Percentiles rank a stretch among this genome's conserved stretches.
These are phyloP conservation scores for Solen grandis DNA, from an alignment of 1,140 invertebrate species.

Conservation along the genomic window DNA sequence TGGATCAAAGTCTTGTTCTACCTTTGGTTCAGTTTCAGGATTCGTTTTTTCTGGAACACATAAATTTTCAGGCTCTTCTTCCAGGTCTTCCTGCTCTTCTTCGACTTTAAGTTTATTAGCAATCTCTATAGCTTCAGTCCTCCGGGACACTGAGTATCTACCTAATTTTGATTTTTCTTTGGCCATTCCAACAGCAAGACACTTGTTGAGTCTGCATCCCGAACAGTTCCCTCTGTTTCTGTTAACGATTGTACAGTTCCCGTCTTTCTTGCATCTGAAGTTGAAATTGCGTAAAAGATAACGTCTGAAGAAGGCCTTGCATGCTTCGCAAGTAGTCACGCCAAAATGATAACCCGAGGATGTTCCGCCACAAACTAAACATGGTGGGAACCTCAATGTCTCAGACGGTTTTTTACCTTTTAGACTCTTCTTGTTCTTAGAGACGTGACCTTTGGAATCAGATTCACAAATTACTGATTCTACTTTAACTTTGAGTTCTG, in stretches of 20 bases:
- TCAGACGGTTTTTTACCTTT: conserved; percentile 16
- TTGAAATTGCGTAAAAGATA: background rate
- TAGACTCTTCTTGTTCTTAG: too few species aligned
- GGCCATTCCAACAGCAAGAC: conserved; percentile 73
- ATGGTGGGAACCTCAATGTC: conserved; percentile 69
- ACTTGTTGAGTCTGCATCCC: conserved; percentile 58
- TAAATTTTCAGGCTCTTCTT: conserved; percentile 14
- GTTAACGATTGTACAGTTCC: background rate
- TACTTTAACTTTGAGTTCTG: too few species aligned
- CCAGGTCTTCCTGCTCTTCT: background rate
- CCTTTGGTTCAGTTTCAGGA: background rate
- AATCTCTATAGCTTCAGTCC: conserved; percentile 50
- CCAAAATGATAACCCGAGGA: conserved; percentile 82
- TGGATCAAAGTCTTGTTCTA: conserved; percentile 14
- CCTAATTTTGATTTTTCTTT: conserved; percentile 56
- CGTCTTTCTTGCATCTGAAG: background rate
- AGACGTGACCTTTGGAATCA: too few species aligned
- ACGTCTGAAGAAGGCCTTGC: conserved; percentile 73
- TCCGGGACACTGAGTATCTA: conserved; percentile 47
- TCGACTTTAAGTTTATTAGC: conserved; percentile 51
- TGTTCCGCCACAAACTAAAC: conserved; percentile 81
- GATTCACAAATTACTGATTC: too few species aligned
- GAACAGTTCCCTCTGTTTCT: background rate
- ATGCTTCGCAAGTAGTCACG: conserved; percentile 81
- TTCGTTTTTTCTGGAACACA: background rate